Evolutionary conservation across 2,888 invertebrate species (phyloP).

Genomic region (Drosophila anomalata): DNA sequence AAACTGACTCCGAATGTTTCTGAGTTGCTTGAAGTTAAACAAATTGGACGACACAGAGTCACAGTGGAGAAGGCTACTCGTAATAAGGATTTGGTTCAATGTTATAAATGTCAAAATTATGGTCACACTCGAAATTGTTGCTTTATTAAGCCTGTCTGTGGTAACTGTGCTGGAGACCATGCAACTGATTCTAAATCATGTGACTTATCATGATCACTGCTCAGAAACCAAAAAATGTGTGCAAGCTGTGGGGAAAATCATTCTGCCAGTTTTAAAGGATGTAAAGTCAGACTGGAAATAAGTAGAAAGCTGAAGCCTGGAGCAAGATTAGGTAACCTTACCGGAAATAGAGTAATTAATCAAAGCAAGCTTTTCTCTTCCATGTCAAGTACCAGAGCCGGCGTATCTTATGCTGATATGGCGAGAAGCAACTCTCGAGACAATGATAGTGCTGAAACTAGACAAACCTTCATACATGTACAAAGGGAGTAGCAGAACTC

Average conservation of each 20-base stretch:
- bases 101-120: slow-evolving; percentile 1
- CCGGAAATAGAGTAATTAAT: not conserved
- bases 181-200: too few species aligned
- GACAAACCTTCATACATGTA: not conserved
- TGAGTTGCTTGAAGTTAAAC: too few species aligned
- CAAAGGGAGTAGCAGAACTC: not conserved
- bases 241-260: not conserved
- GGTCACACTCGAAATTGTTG: not conserved
- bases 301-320: not conserved
- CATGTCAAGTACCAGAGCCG: not conserved
- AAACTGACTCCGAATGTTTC: too few species aligned
- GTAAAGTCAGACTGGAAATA: slow-evolving; percentile 8
- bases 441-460: not conserved
- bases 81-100: not conserved
- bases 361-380: not conserved
- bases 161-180: too few species aligned
- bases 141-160: too few species aligned
- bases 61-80: not conserved
- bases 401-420: slow-evolving; percentile 3
- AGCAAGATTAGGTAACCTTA: not conserved
- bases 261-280: not conserved
- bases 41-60: not conserved
- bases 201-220: too few species aligned
- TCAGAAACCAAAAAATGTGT: not conserved
- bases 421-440: not conserved